A percentile compares a stretch with the other conserved stretches of the same genome.
Evolutionary conservation across 2,113 vertebrate species (phyloP).

Genomic region (Catharus minimus): DNA sequence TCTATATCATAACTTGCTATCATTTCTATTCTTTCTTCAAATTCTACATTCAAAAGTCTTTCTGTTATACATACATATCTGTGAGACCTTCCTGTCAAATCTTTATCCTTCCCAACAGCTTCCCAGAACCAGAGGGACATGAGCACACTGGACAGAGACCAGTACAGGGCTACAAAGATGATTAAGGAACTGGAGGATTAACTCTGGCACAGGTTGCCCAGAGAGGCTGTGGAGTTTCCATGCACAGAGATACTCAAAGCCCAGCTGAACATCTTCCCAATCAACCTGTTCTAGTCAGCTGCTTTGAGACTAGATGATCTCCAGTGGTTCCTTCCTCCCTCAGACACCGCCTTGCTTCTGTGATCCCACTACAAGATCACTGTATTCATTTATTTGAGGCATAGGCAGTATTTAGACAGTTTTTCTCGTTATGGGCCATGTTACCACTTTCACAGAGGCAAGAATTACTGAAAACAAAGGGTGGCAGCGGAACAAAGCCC

Average conservation of each 20-base stretch:
- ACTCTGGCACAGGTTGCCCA: background rate
- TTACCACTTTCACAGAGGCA: background rate
- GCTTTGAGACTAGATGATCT: background rate
- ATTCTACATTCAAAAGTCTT: no score
- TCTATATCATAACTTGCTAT: no score
- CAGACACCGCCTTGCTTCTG: background rate
- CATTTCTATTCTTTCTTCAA: no score
- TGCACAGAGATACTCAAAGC: background rate
- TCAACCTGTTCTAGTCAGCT: background rate
- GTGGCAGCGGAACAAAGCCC: background rate
- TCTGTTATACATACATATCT: no score
- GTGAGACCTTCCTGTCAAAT: no score
- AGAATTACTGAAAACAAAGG: background rate
- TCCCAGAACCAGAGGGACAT: background rate
- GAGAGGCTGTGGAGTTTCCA: background rate
- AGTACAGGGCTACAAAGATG: background rate
- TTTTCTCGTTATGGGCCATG: background rate
- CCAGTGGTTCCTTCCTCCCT: background rate
- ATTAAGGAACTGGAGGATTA: background rate
- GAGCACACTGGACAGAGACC: background rate
- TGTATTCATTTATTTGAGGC: background rate
- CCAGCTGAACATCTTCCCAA: background rate
- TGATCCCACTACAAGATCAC: background rate
- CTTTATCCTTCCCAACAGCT: no score
- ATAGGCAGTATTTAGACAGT: background rate